phyloP scores from a whole-genome alignment of 2,113 vertebrate species.

The Nanger granti region DNA sequence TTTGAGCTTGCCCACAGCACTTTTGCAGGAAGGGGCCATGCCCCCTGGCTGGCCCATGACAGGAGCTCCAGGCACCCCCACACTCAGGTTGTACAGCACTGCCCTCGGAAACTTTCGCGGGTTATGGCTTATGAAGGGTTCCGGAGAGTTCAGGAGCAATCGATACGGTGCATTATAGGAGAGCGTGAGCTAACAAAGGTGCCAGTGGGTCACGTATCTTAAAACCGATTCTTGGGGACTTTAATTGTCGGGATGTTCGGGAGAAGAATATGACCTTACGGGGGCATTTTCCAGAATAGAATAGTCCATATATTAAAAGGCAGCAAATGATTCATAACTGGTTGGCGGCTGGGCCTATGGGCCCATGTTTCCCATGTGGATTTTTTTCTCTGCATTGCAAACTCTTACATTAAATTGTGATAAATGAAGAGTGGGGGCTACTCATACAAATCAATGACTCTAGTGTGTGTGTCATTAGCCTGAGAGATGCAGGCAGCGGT shows the following conservation, averaged over 20 bases:
- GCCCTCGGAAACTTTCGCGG: constrained; percentile 45
- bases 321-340: constrained; percentile 95
- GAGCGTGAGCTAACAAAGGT: constrained; percentile 52
- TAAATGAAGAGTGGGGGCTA: constrained; percentile 99
- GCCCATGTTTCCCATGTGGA: constrained; percentile 82
- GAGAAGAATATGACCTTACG: constrained; percentile 83
- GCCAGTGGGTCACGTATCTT: constrained; percentile 59
- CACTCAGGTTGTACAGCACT: neutral
- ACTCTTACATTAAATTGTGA: constrained; percentile 99
- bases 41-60: neutral
- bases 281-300: constrained; percentile 87
- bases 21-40: neutral
- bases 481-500: constrained; percentile 98
- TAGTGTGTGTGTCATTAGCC: constrained; percentile 99
- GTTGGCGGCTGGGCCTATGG: constrained; percentile 82
- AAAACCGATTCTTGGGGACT: constrained; percentile 70
- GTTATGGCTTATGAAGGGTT: constrained; percentile 56
- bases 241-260: constrained; percentile 85
- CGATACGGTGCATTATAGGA: constrained; percentile 58
- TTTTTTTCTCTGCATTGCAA: constrained; percentile 95
- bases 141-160: constrained; percentile 63
- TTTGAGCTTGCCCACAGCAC: neutral
- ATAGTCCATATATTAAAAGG: constrained; percentile 91
- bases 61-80: neutral
- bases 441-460: constrained; percentile 99